phyloP scores from a whole-genome alignment of 2,113 vertebrate species.

The Peromyscus leucopus region DNA sequence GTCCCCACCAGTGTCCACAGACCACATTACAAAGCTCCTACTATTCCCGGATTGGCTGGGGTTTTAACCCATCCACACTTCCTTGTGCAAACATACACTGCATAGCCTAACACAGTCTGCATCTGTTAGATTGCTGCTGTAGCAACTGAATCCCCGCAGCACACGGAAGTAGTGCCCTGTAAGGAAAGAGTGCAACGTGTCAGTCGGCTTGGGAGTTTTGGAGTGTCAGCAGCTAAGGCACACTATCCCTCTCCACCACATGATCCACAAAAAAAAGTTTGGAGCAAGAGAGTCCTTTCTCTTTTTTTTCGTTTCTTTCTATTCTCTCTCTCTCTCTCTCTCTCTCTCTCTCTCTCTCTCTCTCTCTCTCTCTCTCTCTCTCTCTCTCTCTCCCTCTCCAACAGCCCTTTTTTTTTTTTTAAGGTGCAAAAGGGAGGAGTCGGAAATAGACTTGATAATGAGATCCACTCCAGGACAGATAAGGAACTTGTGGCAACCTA shows the following conservation, averaged over 20 bases:
- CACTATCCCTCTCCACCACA: neutral
- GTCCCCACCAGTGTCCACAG: neutral
- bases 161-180: constrained; percentile 75
- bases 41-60: constrained; percentile 1
- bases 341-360: accelerated
- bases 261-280: neutral
- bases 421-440: neutral
- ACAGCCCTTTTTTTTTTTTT: neutral
- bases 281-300: neutral
- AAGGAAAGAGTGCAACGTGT: constrained; percentile 79
- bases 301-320: neutral
- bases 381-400: accelerated
- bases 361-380: neutral
- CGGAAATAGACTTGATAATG: neutral
- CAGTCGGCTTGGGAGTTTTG: constrained; percentile 59
- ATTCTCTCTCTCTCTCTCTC: accelerated
- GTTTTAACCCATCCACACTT: neutral
- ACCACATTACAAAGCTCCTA: constrained; percentile 53
- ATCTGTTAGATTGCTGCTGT: neutral
- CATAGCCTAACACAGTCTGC: neutral
- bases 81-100: constrained; percentile 29
- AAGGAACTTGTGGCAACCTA: neutral
- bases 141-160: neutral
- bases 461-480: neutral
- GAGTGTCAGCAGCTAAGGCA: neutral